Evolutionary conservation across 2,888 invertebrate species (phyloP).

Genomic region (Amphipyra tragopoginis): DNA sequence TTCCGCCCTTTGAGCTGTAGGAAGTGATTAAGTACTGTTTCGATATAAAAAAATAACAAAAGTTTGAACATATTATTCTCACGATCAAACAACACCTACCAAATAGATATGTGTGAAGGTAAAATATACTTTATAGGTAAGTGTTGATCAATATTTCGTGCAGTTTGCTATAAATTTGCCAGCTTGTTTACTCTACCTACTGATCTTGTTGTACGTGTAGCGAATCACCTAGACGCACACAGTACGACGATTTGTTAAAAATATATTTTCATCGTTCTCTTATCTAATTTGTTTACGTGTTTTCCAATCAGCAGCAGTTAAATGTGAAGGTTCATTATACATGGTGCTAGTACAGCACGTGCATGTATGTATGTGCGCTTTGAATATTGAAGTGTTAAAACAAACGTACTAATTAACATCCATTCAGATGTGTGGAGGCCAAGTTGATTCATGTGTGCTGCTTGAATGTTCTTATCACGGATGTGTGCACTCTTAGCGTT

Average conservation of each 20-base stretch:
- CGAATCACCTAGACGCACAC: conserved; percentile 49
- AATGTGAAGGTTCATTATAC: conserved; percentile 73
- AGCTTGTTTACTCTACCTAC: conserved; percentile 41
- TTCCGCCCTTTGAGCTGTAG: conserved; percentile 88
- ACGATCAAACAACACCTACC: conserved; percentile 78
- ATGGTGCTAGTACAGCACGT: conserved; percentile 55
- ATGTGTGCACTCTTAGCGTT: conserved; percentile 70
- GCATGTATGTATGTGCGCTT: conserved; percentile 62
- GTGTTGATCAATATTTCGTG: conserved; percentile 50
- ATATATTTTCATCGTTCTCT: conserved; percentile 42
- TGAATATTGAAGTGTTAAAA: conserved; percentile 78
- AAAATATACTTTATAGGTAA: conserved; percentile 60
- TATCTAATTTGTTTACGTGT: conserved; percentile 67
- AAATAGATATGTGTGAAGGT: conserved; percentile 74
- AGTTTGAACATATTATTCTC: conserved; percentile 81
- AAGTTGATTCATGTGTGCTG: conserved; percentile 75
- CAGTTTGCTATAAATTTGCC: conserved; percentile 57
- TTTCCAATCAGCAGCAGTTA: conserved; percentile 72
- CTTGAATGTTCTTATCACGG: conserved; percentile 75
- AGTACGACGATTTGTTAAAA: conserved; percentile 15
- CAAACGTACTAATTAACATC: conserved; percentile 87
- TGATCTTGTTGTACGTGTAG: conserved; percentile 56
- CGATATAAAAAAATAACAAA: conserved; percentile 82
- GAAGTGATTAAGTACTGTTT: conserved; percentile 86
- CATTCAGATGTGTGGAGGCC: conserved; percentile 85